Evolutionary conservation across 2,113 vertebrate genomes (phyloP).

Genomic region (Ctenodactylus gundi): DNA sequence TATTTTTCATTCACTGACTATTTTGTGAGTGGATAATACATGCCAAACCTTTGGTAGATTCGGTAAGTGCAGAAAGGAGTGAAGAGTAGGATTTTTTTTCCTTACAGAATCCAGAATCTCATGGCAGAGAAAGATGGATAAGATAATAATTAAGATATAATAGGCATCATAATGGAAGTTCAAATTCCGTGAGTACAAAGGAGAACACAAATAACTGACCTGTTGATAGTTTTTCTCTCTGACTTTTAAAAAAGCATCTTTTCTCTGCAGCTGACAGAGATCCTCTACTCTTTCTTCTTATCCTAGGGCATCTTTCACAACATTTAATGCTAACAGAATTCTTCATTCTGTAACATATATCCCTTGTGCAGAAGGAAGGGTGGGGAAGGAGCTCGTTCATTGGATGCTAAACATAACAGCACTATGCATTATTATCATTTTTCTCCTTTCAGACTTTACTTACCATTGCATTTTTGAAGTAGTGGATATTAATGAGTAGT

Average conservation of each 20-base stretch:
- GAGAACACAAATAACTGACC: neutral
- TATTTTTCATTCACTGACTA: neutral
- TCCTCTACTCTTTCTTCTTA: constrained; percentile 1
- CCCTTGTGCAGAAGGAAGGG: neutral
- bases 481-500: neutral
- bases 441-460: neutral
- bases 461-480: neutral
- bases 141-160: constrained; percentile 18
- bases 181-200: neutral
- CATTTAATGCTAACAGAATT: neutral
- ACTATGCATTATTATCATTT: neutral
- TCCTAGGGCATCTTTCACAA: neutral
- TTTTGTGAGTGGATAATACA: neutral
- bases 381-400: neutral
- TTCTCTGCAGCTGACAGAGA: neutral
- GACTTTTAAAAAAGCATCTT: neutral
- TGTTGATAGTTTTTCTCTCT: neutral
- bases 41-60: neutral
- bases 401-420: neutral
- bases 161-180: neutral
- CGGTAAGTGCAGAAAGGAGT: neutral
- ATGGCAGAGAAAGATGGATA: neutral
- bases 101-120: constrained; percentile 7
- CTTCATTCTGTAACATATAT: neutral
- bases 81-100: neutral